Base-by-base conservation (phyloP, 1,140 invertebrate genomes). In the Eurosta solidaginis region DNA sequence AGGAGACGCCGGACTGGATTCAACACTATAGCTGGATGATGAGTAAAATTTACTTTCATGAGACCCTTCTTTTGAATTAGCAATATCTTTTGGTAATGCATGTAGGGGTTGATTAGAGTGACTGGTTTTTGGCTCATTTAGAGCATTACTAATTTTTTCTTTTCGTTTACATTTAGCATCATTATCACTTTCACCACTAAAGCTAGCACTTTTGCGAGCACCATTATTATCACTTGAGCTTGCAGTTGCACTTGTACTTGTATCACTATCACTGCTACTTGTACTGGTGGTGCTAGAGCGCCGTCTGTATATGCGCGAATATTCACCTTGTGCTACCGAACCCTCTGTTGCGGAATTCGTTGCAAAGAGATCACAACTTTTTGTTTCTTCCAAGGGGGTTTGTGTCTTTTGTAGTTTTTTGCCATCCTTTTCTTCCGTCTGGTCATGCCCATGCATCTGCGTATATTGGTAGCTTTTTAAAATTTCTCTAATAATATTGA, bases 361-460 rank as follows among this genome's bases (percentile, higher is more conserved):
- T 27, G 3, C n/a, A n/a, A n/a, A 45, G 22, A 76, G 76, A 68
- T 76, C 76, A 44, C 74, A 22, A 45, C 49, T 45, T 68, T 80
- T 74, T 79, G 79, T 54, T 73, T 81, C 79, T 81, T 85, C 84
- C 84, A 82, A 49, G 78, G 81, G 40, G 77, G 78, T 27, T 47
- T 50, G 63, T 77, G 47, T 54, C 78, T 79, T 63, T 78, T 78
- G 74, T 45, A 49, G 9, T 6, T 74, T 77, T 79, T 79, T 78
- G 52, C 80, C 78, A 81, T 79, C 74, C 63, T 77, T 77, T 63
- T 81, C 82, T 25, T 80, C 79, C 22, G 29, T 68, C 75, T 79
- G 79, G 74, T 76, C 84, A 86, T 86, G 80, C 78, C 85, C 82
- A 77, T 86, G 84, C 84, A 86, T 86, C 82, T 63, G 76, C 3